Percentiles rank a stretch among this genome's conserved stretches.
Conservation (phyloP, 2,888 invertebrate genomes). For the Andrena flavipes region DNA sequence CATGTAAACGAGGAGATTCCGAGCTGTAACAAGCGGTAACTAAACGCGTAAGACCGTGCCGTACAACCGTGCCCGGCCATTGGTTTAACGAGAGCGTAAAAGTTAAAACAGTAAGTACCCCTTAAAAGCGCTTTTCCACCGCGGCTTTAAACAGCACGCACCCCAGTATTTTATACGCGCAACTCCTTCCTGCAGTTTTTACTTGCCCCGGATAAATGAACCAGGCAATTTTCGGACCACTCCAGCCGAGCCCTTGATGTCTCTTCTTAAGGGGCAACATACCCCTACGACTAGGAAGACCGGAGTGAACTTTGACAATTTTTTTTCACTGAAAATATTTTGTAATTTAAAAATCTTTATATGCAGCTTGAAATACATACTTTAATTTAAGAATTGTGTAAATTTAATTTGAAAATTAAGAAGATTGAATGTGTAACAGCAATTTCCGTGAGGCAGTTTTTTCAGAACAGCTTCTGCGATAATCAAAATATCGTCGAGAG, state of each 20-base stretch:
- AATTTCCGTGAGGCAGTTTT: too few relatives aligned
- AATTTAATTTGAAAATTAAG: too few relatives aligned
- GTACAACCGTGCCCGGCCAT: constrained; percentile 38
- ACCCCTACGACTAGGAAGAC: neutral
- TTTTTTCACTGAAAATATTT: too few relatives aligned
- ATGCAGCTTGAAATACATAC: too few relatives aligned
- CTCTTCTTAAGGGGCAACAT: neutral
- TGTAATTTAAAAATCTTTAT: too few relatives aligned
- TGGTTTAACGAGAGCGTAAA: constrained; percentile 73
- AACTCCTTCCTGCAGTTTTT: constrained; percentile 35
- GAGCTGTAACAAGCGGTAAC: constrained; percentile 76
- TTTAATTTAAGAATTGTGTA: too few relatives aligned
- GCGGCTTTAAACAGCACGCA: constrained; percentile 67
- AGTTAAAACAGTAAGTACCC: constrained; percentile 76
- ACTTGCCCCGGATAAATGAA: neutral
- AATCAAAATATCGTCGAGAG: too few relatives aligned
- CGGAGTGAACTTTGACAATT: neutral
- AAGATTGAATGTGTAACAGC: too few relatives aligned
- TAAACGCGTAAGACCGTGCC: constrained; percentile 68
- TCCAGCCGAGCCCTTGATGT: neutral
- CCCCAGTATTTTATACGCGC: constrained; percentile 58
- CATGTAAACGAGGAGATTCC: constrained; percentile 77
- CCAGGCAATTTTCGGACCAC: neutral
- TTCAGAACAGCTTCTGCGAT: too few relatives aligned
- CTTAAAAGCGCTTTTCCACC: constrained; percentile 66